Percentiles rank a stretch among this genome's conserved stretches.
These are phyloP conservation scores for Andrena fulva DNA, from an alignment of 2,888 invertebrate species.

Conservation along the genomic window DNA sequence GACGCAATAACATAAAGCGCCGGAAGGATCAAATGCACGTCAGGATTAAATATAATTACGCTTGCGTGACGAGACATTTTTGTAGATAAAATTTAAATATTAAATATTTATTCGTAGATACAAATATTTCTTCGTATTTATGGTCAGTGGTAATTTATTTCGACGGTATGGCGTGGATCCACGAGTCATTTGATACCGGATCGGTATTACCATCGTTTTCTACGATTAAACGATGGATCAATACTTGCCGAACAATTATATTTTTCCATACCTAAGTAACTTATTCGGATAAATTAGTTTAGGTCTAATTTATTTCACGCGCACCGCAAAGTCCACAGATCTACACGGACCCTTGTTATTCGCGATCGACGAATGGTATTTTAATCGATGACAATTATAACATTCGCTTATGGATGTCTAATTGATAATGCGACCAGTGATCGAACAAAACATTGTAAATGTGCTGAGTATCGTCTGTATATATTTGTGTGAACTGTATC, in stretches of 20 bases:
- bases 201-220: conserved; percentile 79
- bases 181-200: conserved; percentile 57
- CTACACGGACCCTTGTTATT: conserved; percentile 34
- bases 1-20: conserved; percentile 6
- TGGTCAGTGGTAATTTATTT: conserved; percentile 59
- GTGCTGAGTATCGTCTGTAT: conserved; percentile 80
- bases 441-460: conserved; percentile 77
- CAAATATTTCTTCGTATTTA: conserved; percentile 63
- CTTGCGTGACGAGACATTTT: conserved; percentile 63
- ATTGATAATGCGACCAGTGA: conserved; percentile 62
- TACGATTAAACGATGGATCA: conserved; percentile 74
- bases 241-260: conserved; percentile 68
- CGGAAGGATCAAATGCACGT: conserved; percentile 9
- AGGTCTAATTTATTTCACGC: conserved; percentile 71
- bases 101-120: conserved; percentile 77
- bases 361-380: conserved; percentile 39
- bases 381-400: conserved; percentile 43
- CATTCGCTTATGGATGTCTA: conserved; percentile 64
- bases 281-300: conserved; percentile 80
- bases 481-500: conserved; percentile 82
- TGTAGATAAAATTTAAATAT: conserved; percentile 76
- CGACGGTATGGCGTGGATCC: conserved; percentile 22
- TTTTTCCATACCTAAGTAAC: conserved; percentile 78
- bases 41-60: conserved; percentile 21
- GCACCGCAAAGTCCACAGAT: conserved; percentile 16